Conservation (phyloP, 2,113 vertebrate species). For the Carollia perspicillata region DNA sequence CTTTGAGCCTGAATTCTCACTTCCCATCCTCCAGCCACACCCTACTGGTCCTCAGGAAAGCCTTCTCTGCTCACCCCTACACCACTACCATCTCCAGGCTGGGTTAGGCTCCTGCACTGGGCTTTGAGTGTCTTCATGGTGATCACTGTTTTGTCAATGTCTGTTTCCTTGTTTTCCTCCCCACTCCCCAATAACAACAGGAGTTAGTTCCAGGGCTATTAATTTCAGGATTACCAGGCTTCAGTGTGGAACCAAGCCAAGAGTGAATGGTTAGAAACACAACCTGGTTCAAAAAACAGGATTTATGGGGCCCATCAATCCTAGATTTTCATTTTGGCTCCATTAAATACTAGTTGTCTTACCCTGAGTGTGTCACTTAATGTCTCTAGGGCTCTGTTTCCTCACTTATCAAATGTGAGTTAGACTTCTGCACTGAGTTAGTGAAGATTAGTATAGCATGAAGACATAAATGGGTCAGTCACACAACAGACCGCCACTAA, state of each 20-base stretch:
- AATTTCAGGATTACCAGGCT: background rate
- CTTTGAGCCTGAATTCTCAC: background rate
- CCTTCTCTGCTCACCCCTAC: background rate
- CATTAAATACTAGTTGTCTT: background rate
- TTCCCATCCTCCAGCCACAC: background rate
- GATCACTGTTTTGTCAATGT: background rate
- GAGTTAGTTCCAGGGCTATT: constrained; percentile 11
- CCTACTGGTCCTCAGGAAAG: background rate
- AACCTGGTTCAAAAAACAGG: constrained; percentile 20
- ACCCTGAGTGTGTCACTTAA: background rate
- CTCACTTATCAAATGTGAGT: background rate
- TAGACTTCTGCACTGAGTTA: constrained; percentile 3
- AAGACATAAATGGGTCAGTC: background rate
- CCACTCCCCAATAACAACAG: background rate
- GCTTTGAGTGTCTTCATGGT: background rate
- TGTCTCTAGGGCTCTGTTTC: background rate
- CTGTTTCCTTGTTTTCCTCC: constrained; percentile 12
- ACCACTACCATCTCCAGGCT: background rate
- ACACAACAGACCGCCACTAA: background rate
- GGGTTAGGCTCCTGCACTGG: background rate
- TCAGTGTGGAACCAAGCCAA: background rate
- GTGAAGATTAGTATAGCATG: background rate
- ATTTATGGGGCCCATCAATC: background rate
- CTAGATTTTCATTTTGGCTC: background rate
- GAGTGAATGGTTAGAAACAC: constrained; percentile 2